These are phyloP conservation scores for Tetragonisca angustula DNA, from an alignment of 2,888 invertebrate species.

Conservation along the genomic window DNA sequence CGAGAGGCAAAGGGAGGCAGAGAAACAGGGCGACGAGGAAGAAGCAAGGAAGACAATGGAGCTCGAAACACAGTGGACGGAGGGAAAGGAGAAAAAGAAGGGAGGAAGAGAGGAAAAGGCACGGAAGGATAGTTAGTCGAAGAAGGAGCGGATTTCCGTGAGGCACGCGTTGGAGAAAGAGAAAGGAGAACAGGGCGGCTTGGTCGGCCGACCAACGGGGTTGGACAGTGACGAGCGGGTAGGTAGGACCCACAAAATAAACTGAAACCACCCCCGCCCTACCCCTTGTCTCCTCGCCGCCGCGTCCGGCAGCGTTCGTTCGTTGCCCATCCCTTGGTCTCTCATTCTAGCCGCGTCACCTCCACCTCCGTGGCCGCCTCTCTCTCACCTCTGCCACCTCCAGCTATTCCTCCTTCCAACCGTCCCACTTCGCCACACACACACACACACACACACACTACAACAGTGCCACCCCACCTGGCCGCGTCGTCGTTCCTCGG, in stretches of 20 bases:
- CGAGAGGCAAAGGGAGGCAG: neutral
- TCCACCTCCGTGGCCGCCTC: constrained; percentile 65
- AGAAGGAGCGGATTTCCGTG: constrained; percentile 51
- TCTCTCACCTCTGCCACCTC: constrained; percentile 64
- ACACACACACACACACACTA: neutral
- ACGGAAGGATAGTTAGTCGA: neutral
- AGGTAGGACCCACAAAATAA: constrained; percentile 82
- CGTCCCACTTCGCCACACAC: constrained; percentile 30
- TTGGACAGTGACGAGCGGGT: constrained; percentile 81
- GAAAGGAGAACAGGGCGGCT: constrained; percentile 58
- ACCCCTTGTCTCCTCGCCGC: constrained; percentile 4
- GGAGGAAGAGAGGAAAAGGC: constrained; percentile 19
- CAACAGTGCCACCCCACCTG: neutral
- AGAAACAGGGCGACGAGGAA: neutral
- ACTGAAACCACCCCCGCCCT: constrained; percentile 78
- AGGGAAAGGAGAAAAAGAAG: constrained; percentile 46
- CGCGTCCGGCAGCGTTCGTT: constrained; percentile 64
- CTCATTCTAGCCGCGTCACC: constrained; percentile 69
- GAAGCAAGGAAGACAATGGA: neutral
- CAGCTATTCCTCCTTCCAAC: constrained; percentile 61
- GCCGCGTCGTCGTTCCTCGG: constrained; percentile 58
- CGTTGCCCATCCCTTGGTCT: constrained; percentile 65
- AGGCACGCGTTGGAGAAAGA: constrained; percentile 42
- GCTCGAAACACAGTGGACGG: neutral
- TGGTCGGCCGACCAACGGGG: constrained; percentile 67